Base-by-base conservation (phyloP, 2,113 vertebrate genomes). In the Oreochromis niloticus region DNA sequence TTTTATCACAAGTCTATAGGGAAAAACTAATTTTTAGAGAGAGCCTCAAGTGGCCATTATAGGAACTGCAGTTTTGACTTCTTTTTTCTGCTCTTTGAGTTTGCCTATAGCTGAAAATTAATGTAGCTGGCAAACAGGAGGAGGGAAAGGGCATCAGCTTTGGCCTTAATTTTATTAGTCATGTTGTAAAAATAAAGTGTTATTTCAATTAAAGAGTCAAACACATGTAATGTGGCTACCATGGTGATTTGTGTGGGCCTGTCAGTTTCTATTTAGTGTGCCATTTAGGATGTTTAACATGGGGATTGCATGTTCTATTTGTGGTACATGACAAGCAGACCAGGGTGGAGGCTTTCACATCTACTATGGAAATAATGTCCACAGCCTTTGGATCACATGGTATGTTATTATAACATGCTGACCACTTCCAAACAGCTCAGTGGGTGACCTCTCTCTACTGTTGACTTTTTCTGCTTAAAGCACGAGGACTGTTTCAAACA, bases 401-500 rank as follows among this genome's bases (percentile, higher is more conserved):
- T 79, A 85, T 71, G 41, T 89, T 91, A 79, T 80, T 66, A 86
- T 83, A 88, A 89, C 84, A 87, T 92, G 83, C 88, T 85, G 88
- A 88, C 91, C 80, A 57, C 80, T 83, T 86, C 59, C 80, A 73
- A 88, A 75, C 46, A 57, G 86, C 85, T 13, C 73, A 4, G 12
- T 39, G 73, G 82, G 84, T 87, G 80, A 88, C 79, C 6, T 48
- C 32, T 86, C 50, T 87, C 90, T 90, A 43, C 39, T 71, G 41
- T 27, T 27, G 63, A 55, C 19, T 68, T 81, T 79, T 43, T 61
- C 39, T 41, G 78, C 36, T 80, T 56, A 27, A 85, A 56, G 27
- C 50, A 59, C 9, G 30, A 24, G 55, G 39, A 17, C 32, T 9
- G 32, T 78, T 34, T 50, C 6, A 71, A 84, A 87, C 13, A 59